Evolutionary conservation across 2,113 vertebrate species (phyloP).

Genomic region (Synchiropus splendidus): DNA sequence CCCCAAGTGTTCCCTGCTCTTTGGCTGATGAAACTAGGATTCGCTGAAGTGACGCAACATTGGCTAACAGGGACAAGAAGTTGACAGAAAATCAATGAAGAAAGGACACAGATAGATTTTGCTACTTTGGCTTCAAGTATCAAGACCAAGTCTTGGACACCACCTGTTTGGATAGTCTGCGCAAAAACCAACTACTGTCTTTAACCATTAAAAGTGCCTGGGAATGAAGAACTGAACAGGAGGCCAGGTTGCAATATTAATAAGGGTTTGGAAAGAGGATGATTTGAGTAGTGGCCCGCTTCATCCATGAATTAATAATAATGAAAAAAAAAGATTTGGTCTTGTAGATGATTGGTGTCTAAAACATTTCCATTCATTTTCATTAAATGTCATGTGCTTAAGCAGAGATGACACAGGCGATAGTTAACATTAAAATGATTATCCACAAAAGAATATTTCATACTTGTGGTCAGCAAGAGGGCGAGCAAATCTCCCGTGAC

Average conservation of each 20-base stretch:
- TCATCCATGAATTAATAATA: slow-evolving; percentile 48
- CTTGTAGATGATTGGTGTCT: slow-evolving; percentile 23
- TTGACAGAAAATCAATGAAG: too few species aligned
- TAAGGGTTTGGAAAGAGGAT: slow-evolving; percentile 51
- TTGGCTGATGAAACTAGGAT: too few species aligned
- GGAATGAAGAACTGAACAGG: slow-evolving; percentile 51
- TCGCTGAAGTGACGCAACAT: too few species aligned
- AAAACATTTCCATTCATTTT: slow-evolving; percentile 16
- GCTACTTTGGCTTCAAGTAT: too few species aligned
- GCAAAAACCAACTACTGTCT: too few species aligned
- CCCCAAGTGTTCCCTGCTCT: too few species aligned
- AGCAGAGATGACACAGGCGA: slow-evolving; percentile 1
- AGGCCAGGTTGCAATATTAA: slow-evolving; percentile 66
- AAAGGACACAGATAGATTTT: too few species aligned
- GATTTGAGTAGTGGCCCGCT: slow-evolving; percentile 37
- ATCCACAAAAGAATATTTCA: slow-evolving; percentile 7
- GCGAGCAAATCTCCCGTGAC: neutral
- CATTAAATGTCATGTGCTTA: slow-evolving; percentile 11
- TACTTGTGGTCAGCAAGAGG: slow-evolving; percentile 12
- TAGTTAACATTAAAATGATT: slow-evolving; percentile 7
- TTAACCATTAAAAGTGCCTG: too few species aligned
- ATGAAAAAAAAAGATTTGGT: slow-evolving; percentile 34
- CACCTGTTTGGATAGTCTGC: too few species aligned
- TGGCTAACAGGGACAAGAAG: too few species aligned
- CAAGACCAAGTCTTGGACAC: too few species aligned